Percentiles rank a stretch among this genome's conserved stretches.
Evolutionary conservation across 2,888 invertebrate genomes (phyloP).

Genomic region (Latrodectus elegans): DNA sequence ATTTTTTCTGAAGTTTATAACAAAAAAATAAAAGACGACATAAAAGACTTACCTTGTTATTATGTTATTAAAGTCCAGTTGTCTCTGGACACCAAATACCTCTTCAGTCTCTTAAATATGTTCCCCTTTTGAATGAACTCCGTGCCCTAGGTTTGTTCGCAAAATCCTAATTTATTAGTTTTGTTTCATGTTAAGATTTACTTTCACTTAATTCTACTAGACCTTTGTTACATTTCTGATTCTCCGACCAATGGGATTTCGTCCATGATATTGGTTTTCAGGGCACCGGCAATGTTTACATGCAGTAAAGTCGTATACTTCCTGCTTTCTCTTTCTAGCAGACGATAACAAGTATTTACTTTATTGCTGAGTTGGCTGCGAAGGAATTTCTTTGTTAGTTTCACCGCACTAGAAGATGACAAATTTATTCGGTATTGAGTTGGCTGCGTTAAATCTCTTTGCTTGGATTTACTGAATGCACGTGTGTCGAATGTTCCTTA

Average conservation of each 20-base stretch:
- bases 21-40: not conserved
- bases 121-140: slow-evolving; percentile 19
- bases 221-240: slow-evolving; percentile 15
- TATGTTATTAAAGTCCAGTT: not conserved
- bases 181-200: slow-evolving; percentile 7
- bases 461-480: too few relatives aligned
- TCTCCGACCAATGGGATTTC: slow-evolving; percentile 30
- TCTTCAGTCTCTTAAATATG: slow-evolving; percentile 42
- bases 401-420: too few relatives aligned
- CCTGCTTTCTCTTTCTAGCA: slow-evolving; percentile 24
- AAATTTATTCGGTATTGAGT: too few relatives aligned
- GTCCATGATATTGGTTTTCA: slow-evolving; percentile 8
- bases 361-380: slow-evolving; percentile 7
- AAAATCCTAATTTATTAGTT: slow-evolving; percentile 33
- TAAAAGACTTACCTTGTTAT: not conserved
- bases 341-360: slow-evolving; percentile 14
- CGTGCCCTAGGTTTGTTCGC: slow-evolving; percentile 17
- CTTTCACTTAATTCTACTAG: slow-evolving; percentile 19
- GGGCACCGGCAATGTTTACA: slow-evolving; percentile 1
- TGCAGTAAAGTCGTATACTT: slow-evolving; percentile 20
- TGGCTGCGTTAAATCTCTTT: too few relatives aligned
- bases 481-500: too few relatives aligned
- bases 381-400: not conserved
- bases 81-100: not conserved
- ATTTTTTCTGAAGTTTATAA: too few relatives aligned